Evolutionary conservation across 2,888 invertebrate genomes (phyloP).

Genomic region (Platycheirus albimanus): DNA sequence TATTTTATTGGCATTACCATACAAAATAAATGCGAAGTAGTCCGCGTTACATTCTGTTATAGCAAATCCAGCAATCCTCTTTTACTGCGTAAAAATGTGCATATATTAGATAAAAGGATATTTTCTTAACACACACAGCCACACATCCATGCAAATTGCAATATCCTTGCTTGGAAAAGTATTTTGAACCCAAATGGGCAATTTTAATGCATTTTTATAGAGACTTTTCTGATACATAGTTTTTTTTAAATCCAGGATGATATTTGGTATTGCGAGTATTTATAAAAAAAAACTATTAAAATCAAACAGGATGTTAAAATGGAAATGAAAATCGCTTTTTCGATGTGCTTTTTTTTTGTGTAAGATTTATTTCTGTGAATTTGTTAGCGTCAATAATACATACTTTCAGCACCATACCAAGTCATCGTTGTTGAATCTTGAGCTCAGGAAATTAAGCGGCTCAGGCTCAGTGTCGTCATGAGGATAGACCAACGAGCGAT

Average conservation of each 20-base stretch:
- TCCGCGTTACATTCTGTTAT: not conserved
- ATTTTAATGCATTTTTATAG: slow-evolving; percentile 62
- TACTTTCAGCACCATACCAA: slow-evolving; percentile 11
- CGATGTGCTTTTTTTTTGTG: not conserved
- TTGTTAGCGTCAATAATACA: not conserved
- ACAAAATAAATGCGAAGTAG: slow-evolving; percentile 38
- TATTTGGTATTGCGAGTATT: slow-evolving; percentile 1
- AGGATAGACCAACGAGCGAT: slow-evolving; percentile 1
- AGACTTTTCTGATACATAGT: slow-evolving; percentile 10
- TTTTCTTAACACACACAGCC: slow-evolving; percentile 42
- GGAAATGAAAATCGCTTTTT: slow-evolving; percentile 63
- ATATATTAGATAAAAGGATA: slow-evolving; percentile 59
- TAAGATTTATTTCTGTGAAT: not conserved
- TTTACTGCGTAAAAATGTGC: slow-evolving; percentile 49
- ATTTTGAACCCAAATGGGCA: slow-evolving; percentile 55
- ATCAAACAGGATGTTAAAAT: slow-evolving; percentile 32
- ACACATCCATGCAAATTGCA: not conserved
- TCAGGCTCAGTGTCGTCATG: slow-evolving; percentile 29
- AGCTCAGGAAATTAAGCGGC: slow-evolving; percentile 14
- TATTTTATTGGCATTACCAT: slow-evolving; percentile 67
- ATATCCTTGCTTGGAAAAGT: slow-evolving; percentile 18
- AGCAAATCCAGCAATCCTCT: not conserved
- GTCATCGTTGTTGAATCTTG: slow-evolving; percentile 1
- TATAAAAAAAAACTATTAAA: not conserved
- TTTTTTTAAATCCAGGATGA: slow-evolving; percentile 12